Evolutionary conservation across 2,888 invertebrate species (phyloP).

Genomic region (Hipparchia semele): DNA sequence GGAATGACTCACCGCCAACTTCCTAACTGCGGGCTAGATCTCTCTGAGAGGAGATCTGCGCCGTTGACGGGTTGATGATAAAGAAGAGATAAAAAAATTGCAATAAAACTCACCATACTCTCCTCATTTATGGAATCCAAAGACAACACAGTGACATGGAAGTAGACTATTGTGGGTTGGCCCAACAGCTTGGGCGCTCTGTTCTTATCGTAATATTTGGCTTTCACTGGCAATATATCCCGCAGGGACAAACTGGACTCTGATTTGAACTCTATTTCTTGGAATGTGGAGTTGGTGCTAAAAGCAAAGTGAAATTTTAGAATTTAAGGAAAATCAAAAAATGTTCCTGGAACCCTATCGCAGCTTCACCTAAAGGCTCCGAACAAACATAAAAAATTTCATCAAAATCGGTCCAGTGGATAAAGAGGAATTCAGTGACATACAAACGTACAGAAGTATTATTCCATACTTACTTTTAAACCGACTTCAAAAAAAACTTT

Average conservation of each 20-base stretch:
- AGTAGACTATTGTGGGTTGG: conserved; percentile 94
- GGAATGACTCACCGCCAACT: no score
- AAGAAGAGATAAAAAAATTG: no score
- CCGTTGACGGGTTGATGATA: no score
- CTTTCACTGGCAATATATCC: conserved; percentile 92
- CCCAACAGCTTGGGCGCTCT: conserved; percentile 93
- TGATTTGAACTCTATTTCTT: conserved; percentile 72
- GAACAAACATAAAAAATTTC: no score
- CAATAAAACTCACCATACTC: conserved; percentile 88
- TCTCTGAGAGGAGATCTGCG: no score
- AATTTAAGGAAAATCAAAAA: neutral
- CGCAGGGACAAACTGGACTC: conserved; percentile 86
- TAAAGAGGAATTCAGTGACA: no score
- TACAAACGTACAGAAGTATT: no score
- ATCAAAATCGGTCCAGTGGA: no score
- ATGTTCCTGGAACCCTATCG: neutral
- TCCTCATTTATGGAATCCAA: conserved; percentile 98
- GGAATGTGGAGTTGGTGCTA: conserved; percentile 73
- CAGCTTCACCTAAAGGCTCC: no score
- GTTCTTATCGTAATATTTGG: conserved; percentile 95
- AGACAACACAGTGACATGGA: conserved; percentile 94
- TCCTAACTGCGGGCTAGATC: no score
- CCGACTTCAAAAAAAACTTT: no score
- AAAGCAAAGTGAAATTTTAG: conserved; percentile 37
- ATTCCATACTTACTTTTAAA: no score